Conservation (phyloP, 2,113 vertebrate genomes). For the Platichthys flesus region DNA sequence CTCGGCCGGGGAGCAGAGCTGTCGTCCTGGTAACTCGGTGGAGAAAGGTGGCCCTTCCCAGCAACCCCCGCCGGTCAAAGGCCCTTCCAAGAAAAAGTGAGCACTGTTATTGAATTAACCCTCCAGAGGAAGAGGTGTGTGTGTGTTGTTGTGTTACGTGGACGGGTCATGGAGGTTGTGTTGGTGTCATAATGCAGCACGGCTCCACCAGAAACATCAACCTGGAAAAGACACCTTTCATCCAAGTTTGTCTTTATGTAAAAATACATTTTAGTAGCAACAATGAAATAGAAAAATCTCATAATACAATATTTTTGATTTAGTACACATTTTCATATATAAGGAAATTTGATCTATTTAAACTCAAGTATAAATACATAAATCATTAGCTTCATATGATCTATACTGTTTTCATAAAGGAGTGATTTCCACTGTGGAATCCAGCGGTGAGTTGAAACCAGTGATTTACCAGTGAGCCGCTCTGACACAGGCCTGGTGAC, state of each 20-base stretch:
- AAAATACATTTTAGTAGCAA: too few relatives aligned
- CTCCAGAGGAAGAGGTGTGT: not conserved
- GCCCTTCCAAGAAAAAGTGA: constrained; percentile 91
- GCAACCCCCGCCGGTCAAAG: constrained; percentile 85
- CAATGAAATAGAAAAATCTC: too few relatives aligned
- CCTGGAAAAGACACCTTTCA: too few relatives aligned
- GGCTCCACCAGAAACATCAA: too few relatives aligned
- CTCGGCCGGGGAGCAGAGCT: constrained; percentile 86
- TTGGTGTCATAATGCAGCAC: not conserved
- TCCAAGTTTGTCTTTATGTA: too few relatives aligned
- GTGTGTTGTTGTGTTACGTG: not conserved
- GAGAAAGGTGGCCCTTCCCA: constrained; percentile 92
- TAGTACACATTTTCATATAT: too few relatives aligned
- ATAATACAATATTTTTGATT: too few relatives aligned
- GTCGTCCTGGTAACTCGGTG: constrained; percentile 92
- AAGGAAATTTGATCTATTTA: too few relatives aligned
- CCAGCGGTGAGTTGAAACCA: not conserved
- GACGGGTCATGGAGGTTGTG: not conserved
- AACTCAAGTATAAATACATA: too few relatives aligned
- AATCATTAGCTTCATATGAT: too few relatives aligned
- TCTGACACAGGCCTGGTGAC: constrained; percentile 42
- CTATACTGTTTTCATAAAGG: too few relatives aligned
- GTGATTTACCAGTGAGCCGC: constrained; percentile 36
- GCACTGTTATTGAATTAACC: constrained; percentile 16
- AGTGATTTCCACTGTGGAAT: not conserved